Evolutionary conservation across 2,797 vertebrate species (phyloP).

Genomic region (Liparis tanakae): DNA sequence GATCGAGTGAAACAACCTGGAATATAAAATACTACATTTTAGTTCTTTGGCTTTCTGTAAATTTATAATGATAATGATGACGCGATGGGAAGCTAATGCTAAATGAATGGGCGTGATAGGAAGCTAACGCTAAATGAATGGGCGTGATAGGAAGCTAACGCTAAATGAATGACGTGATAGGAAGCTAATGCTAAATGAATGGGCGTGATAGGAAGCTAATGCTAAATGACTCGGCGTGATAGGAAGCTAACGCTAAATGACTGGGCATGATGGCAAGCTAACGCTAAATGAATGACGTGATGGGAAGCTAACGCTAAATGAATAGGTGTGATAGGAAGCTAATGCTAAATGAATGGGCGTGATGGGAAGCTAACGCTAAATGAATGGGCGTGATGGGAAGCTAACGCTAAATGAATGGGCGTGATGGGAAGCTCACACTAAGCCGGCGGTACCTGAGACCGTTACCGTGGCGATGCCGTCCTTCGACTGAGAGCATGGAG

Average conservation of each 20-base stretch:
- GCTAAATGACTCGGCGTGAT: too few relatives aligned
- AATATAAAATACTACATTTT: constrained; percentile 23
- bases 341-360: constrained; percentile 23
- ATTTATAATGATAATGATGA: background rate
- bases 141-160: too few relatives aligned
- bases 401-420: constrained; percentile 45
- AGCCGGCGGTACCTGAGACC: constrained; percentile 58
- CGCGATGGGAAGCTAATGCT: too few relatives aligned
- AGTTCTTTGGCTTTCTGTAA: background rate
- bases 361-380: constrained; percentile 27
- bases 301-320: too few relatives aligned
- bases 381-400: background rate
- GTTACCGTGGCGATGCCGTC: constrained; percentile 40
- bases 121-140: too few relatives aligned
- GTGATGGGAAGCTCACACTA: constrained; percentile 24
- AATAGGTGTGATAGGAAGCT: too few relatives aligned
- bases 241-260: too few relatives aligned
- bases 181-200: too few relatives aligned
- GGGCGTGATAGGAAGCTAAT: too few relatives aligned
- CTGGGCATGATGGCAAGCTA: too few relatives aligned
- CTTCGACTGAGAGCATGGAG: constrained; percentile 67
- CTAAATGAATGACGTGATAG: too few relatives aligned
- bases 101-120: too few relatives aligned
- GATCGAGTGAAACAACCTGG: constrained; percentile 90
- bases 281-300: background rate